Evolutionary conservation across 92 coral and sea anemone species (phyloP).

Genomic region (Ricordea florida): DNA sequence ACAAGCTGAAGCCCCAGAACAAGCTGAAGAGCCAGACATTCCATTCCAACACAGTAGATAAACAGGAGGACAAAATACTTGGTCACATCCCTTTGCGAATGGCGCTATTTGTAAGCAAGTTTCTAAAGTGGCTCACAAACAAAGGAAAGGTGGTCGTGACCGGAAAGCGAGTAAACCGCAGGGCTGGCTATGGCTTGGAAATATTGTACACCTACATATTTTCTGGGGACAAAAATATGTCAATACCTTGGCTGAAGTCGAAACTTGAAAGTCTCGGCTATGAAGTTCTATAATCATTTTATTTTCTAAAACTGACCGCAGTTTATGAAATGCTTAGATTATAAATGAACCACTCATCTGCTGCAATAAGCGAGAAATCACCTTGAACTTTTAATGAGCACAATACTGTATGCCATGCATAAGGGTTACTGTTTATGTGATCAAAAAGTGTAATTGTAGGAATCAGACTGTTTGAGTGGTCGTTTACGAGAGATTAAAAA

Average conservation of each 20-base stretch:
- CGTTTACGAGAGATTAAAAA: constrained; percentile 45
- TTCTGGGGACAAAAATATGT: constrained; percentile 7
- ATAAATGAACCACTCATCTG: constrained; percentile 27
- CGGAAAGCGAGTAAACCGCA: constrained; percentile 41
- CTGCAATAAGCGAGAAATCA: constrained; percentile 11
- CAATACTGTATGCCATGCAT: constrained; percentile 8
- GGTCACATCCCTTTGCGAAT: constrained; percentile 35
- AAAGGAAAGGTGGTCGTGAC: constrained; percentile 16
- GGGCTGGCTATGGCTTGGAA: constrained; percentile 46
- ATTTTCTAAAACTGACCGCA: constrained; percentile 31
- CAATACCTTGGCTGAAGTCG: constrained; percentile 15
- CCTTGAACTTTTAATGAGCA: not conserved
- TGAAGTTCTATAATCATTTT: constrained; percentile 16
- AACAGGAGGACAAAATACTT: constrained; percentile 19
- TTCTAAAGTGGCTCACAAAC: constrained; percentile 35
- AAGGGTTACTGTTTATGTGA: constrained; percentile 4
- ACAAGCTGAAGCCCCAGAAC: not conserved
- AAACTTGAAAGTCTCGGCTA: constrained; percentile 25
- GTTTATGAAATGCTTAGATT: constrained; percentile 22
- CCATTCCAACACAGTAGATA: constrained; percentile 11
- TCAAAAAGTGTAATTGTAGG: constrained; percentile 5
- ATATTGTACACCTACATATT: constrained; percentile 23
- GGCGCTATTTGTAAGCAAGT: constrained; percentile 22
- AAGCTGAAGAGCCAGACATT: not conserved
- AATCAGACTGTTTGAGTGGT: constrained; percentile 33